Conservation (phyloP, 2,797 vertebrate genomes). For the Oreortyx pictus region DNA sequence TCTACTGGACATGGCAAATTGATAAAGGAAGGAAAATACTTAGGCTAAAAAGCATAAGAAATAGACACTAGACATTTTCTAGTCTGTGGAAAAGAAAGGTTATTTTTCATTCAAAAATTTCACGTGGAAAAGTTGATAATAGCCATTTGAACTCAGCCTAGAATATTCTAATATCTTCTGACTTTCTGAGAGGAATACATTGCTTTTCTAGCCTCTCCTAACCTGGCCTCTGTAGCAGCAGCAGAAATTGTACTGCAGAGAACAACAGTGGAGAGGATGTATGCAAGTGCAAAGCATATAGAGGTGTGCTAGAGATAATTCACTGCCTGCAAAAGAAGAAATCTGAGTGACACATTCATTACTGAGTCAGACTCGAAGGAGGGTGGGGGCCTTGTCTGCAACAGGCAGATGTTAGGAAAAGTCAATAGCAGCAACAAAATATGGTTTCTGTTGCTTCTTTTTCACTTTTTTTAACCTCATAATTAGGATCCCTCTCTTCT, state of each 20-base stretch:
- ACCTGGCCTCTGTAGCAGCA: not conserved
- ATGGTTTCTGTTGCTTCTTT: not conserved
- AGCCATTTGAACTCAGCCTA: accelerated
- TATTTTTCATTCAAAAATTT: not conserved
- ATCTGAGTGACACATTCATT: accelerated
- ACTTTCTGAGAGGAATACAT: not conserved
- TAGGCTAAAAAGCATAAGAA: not conserved
- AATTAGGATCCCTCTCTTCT: not conserved
- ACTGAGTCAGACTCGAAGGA: not conserved
- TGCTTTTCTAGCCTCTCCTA: not conserved
- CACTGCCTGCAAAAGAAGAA: not conserved
- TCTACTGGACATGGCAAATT: not conserved
- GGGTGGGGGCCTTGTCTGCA: not conserved
- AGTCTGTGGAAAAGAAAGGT: not conserved
- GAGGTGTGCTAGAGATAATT: not conserved
- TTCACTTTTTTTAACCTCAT: not conserved
- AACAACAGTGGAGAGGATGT: accelerated
- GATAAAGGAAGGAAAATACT: not conserved
- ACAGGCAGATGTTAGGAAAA: not conserved
- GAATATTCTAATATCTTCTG: not conserved
- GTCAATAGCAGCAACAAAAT: accelerated
- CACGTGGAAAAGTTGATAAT: not conserved
- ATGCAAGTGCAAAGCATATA: not conserved
- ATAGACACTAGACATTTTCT: accelerated
- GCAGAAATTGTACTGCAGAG: not conserved